Base-by-base conservation (phyloP, 1,140 invertebrate species). In the Neelides sp. region DNA sequence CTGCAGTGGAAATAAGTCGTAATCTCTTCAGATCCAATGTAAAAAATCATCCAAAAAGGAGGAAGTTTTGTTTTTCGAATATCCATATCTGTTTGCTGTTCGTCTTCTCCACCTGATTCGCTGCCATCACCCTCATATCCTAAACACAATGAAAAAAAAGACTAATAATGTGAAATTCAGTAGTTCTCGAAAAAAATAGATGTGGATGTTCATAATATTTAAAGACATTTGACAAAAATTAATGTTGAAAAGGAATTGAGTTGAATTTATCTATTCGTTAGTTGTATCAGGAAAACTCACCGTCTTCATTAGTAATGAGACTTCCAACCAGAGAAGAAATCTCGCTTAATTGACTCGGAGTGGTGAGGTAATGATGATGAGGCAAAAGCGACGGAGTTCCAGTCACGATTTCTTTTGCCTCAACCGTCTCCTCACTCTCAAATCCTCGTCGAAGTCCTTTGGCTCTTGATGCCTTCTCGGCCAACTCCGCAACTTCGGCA, bases 31-130 rank as follows among this genome's bases (percentile, higher is more conserved):
- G 67, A 62, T 48, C 74, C 71, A 13, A 85, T 69, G 52, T 73
- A 72, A 57, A 84, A 66, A 41, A 85, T 79, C 1, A 85, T 66
- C 83, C 83, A 86, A 65, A 85, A 85, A 61, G 80, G 78, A 0
- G 81, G 80, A n/a, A 82, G 61, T 17, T 65, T 57, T 20, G 3
- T n/a, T 26, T 13, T 39, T 22, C 8, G 13, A 7, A 3, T 4
- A 17, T 4, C 10, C 3, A 19, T n/a, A 22, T 10, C n/a, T 23
- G 10, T n/a, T 19, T 10, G 15, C 20, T 24, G 8, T n/a, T 10
- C 10, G 8, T 71, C 77, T 49, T 79, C 77, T 48, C 77, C 74
- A 24, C 77, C 76, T 43, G 69, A 70, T 50, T 78, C 75, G 68
- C 75, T 77, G 32, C 75, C 74, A 52, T 77, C 76, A 1, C 76